phyloP scores from a whole-genome alignment of 2,888 invertebrate genomes.

The Xylota segnis region DNA sequence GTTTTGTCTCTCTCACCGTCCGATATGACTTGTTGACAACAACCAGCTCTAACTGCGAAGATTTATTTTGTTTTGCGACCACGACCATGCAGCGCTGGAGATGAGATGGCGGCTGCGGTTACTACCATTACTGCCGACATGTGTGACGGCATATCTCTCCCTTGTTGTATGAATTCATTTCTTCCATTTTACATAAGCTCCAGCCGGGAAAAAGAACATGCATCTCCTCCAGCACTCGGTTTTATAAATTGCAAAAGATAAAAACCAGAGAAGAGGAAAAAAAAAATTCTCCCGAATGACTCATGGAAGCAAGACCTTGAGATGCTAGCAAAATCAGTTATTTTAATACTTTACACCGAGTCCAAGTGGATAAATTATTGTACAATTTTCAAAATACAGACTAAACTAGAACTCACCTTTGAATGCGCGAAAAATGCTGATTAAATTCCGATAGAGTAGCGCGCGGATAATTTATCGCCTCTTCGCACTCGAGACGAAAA shows the following conservation, averaged over 20 bases:
- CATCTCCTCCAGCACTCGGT: conserved; percentile 41
- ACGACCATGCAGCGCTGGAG: conserved; percentile 37
- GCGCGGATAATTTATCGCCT: conserved; percentile 64
- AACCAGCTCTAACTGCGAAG: conserved; percentile 28
- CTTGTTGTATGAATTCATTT: conserved; percentile 30
- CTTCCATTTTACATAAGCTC: conserved; percentile 59
- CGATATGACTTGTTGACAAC: conserved; percentile 71
- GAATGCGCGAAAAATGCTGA: conserved; percentile 29
- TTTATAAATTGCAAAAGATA: conserved; percentile 59
- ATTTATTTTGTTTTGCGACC: conserved; percentile 49
- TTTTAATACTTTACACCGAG: conserved; percentile 20
- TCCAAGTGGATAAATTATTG: conserved; percentile 8
- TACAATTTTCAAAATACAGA: not conserved
- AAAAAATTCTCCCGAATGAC: conserved; percentile 55
- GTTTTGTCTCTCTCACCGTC: not conserved
- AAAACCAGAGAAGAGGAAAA: conserved; percentile 36
- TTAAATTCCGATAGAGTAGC: conserved; percentile 66
- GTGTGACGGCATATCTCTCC: conserved; percentile 51
- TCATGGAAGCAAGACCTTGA: conserved; percentile 71
- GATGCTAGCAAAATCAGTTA: conserved; percentile 44
- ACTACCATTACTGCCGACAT: conserved; percentile 39
- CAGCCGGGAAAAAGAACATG: conserved; percentile 53
- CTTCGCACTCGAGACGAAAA: conserved; percentile 58
- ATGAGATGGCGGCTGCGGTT: conserved; percentile 46
- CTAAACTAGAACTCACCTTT: conserved; percentile 58